Percentiles rank a stretch among this genome's conserved stretches.
phyloP scores from a whole-genome alignment of 2,888 invertebrate genomes.

The Drosophila planitibia region DNA sequence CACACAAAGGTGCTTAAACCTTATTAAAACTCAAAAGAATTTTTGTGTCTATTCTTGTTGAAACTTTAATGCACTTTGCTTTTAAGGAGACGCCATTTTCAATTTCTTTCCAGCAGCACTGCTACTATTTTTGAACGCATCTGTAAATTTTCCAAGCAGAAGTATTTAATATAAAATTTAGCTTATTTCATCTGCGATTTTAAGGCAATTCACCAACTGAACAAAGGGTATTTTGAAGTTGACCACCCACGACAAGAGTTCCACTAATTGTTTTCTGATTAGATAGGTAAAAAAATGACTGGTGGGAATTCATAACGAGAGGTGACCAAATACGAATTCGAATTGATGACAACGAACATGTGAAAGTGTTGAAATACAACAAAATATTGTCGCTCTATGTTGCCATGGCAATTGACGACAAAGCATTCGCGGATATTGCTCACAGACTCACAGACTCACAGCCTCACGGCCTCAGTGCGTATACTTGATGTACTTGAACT shows the following conservation, averaged over 20 bases:
- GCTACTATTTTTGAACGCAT: too few species aligned
- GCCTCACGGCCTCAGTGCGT: slow-evolving; percentile 47
- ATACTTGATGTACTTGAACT: slow-evolving; percentile 63
- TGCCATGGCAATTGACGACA: slow-evolving; percentile 8
- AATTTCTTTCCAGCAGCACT: neutral
- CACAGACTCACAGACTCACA: neutral
- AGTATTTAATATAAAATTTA: neutral
- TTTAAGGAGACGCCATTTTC: neutral
- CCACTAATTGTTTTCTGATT: slow-evolving; percentile 1
- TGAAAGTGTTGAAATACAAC: slow-evolving; percentile 29
- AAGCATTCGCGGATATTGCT: slow-evolving; percentile 42
- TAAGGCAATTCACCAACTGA: neutral
- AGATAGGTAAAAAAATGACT: slow-evolving; percentile 12
- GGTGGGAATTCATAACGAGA: neutral
- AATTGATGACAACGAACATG: slow-evolving; percentile 35
- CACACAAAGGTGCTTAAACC: rapidly evolving
- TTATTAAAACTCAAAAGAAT: neutral
- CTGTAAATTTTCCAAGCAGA: neutral
- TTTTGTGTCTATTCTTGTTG: neutral
- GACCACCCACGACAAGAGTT: neutral
- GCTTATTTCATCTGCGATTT: neutral
- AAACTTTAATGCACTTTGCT: neutral
- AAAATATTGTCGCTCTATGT: slow-evolving; percentile 4
- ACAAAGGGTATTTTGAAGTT: neutral
- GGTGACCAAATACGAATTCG: slow-evolving; percentile 31